These are phyloP conservation scores for Ciona savignyi DNA, from an alignment of 23 tunicate genomes.

Conservation along the genomic window DNA sequence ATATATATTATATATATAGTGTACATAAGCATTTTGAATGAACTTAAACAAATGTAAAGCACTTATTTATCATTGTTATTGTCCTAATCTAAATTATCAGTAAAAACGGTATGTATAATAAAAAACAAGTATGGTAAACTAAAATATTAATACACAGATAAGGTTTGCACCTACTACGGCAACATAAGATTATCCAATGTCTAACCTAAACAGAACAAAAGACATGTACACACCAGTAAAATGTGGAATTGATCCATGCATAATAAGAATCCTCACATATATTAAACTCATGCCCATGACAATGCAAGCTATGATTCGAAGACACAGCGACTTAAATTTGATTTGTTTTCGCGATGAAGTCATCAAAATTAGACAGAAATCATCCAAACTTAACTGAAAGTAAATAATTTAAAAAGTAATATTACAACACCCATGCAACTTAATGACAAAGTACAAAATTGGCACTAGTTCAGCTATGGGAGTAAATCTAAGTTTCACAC, in stretches of 20 bases:
- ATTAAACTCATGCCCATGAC: slow-evolving; percentile 12
- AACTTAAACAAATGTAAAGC: no score
- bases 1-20: not conserved
- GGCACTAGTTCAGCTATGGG: not conserved
- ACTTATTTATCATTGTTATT: no score
- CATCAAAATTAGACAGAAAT: slow-evolving; percentile 37
- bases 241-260: slow-evolving; percentile 61
- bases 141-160: no score
- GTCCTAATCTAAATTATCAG: no score
- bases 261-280: slow-evolving; percentile 21
- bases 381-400: slow-evolving; percentile 35
- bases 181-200: no score
- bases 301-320: slow-evolving; percentile 13
- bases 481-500: no score
- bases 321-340: slow-evolving; percentile 14
- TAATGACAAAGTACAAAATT: not conserved
- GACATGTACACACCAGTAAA: slow-evolving; percentile 52
- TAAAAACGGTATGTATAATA: no score
- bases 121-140: no score
- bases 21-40: not conserved
- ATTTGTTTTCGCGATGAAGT: slow-evolving; percentile 8
- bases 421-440: no score
- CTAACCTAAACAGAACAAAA: no score
- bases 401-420: not conserved
- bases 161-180: no score